Evolutionary conservation across 2,113 vertebrate species (phyloP).

Genomic region (Phycodurus eques): DNA sequence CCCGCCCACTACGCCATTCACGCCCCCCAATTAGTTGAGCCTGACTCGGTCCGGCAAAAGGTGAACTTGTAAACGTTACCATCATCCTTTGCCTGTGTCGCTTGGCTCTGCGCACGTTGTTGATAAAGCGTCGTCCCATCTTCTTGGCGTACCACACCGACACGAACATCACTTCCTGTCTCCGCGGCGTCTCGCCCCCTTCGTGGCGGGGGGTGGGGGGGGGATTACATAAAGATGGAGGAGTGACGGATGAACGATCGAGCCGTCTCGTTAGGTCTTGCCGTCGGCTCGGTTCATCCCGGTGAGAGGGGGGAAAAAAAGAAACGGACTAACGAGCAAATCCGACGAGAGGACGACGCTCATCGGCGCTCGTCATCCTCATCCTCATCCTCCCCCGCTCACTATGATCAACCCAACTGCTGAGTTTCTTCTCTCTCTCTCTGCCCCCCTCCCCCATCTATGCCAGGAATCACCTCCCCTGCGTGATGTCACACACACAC

Average conservation of each 20-base stretch:
- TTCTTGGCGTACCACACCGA: slow-evolving; percentile 82
- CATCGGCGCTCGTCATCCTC: slow-evolving; percentile 42
- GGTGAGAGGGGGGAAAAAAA: background rate
- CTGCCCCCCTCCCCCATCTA: background rate
- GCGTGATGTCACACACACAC: slow-evolving; percentile 49
- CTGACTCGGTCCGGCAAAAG: background rate
- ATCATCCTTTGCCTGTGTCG: slow-evolving; percentile 72
- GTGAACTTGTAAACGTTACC: slow-evolving; percentile 44
- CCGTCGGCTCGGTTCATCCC: slow-evolving; percentile 23
- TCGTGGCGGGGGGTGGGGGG: background rate
- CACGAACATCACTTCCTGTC: slow-evolving; percentile 70
- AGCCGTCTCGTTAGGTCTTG: slow-evolving; percentile 8
- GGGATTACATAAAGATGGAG: slow-evolving; percentile 48
- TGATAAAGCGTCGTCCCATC: slow-evolving; percentile 76
- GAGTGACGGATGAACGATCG: slow-evolving; percentile 43
- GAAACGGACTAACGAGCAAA: background rate
- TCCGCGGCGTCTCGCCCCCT: slow-evolving; percentile 20
- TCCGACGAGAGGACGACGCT: slow-evolving; percentile 12
- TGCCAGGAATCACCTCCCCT: slow-evolving; percentile 54
- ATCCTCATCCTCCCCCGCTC: slow-evolving; percentile 16
- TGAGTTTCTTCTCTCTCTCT: slow-evolving; percentile 1
- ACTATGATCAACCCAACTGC: slow-evolving; percentile 32
- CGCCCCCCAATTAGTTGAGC: background rate
- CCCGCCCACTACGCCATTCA: background rate
- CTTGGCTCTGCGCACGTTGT: slow-evolving; percentile 74